Evolutionary conservation across 2,113 vertebrate genomes (phyloP).

Genomic region (Passer domesticus): DNA sequence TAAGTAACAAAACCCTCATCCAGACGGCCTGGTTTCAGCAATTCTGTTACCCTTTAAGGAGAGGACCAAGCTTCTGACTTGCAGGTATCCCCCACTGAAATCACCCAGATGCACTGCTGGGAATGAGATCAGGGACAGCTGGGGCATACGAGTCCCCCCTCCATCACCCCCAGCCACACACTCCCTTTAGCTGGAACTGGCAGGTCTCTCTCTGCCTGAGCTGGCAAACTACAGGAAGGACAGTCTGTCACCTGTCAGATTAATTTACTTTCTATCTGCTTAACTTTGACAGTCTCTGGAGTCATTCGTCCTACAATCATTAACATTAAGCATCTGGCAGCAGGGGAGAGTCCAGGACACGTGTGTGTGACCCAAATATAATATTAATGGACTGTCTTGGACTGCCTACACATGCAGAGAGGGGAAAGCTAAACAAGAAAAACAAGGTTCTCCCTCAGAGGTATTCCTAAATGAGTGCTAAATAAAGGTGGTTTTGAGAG

Average conservation of each 20-base stretch:
- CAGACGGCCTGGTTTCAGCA: not conserved
- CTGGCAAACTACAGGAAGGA: not conserved
- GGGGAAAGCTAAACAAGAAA: not conserved
- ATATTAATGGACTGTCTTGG: not conserved
- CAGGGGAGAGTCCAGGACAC: not conserved
- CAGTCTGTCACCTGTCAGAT: not conserved
- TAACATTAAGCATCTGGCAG: not conserved
- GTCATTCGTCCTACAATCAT: not conserved
- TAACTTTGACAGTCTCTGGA: not conserved
- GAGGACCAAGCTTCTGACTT: not conserved
- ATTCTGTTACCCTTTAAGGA: not conserved
- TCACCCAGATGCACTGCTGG: not conserved
- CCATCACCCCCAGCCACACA: rapidly evolving
- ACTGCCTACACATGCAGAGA: not conserved
- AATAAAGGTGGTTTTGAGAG: not conserved
- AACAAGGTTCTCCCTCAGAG: not conserved
- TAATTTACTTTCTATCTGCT: not conserved
- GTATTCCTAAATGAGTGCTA: not conserved
- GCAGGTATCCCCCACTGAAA: not conserved
- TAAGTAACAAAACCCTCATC: not conserved
- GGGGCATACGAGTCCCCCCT: rapidly evolving
- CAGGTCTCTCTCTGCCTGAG: not conserved
- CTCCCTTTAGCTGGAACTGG: not conserved
- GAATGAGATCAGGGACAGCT: not conserved
- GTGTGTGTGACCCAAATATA: not conserved